These are phyloP conservation scores for Acrobeloides nanus DNA, from an alignment of 2,888 invertebrate species.

Conservation along the genomic window DNA sequence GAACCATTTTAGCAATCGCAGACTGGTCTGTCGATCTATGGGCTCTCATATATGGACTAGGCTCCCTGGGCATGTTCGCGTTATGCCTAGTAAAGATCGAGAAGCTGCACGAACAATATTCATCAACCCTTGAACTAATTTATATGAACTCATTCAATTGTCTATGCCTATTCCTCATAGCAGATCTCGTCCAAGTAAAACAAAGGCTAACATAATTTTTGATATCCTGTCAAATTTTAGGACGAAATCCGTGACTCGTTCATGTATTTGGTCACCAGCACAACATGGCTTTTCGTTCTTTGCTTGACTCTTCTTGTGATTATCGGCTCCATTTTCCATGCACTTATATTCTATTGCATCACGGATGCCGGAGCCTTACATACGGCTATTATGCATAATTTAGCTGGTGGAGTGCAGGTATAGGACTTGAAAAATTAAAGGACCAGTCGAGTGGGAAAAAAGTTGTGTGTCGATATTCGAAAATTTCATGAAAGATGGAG, in stretches of 20 bases:
- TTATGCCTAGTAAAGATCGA: slow-evolving; percentile 28
- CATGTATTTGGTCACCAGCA: slow-evolving; percentile 48
- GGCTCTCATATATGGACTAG: slow-evolving; percentile 39
- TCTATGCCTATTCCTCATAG: slow-evolving; percentile 43
- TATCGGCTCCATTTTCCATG: slow-evolving; percentile 36
- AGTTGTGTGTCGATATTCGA: too few species aligned
- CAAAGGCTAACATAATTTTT: background rate
- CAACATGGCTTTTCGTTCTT: slow-evolving; percentile 37
- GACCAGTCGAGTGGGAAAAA: too few species aligned
- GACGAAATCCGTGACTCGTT: slow-evolving; percentile 52
- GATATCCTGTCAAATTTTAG: slow-evolving; percentile 14
- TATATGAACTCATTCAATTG: slow-evolving; percentile 50
- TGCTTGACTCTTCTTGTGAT: slow-evolving; percentile 37
- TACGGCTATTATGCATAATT: slow-evolving; percentile 20
- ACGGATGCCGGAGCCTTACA: slow-evolving; percentile 20
- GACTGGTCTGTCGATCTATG: slow-evolving; percentile 42
- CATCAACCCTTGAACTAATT: slow-evolving; percentile 37
- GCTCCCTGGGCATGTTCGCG: slow-evolving; percentile 29
- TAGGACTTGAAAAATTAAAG: background rate
- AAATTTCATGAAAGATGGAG: too few species aligned
- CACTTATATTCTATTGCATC: slow-evolving; percentile 25
- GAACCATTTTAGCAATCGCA: slow-evolving; percentile 37
- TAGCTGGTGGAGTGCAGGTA: slow-evolving; percentile 17
- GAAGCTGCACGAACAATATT: slow-evolving; percentile 21
- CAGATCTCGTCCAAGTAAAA: slow-evolving; percentile 42